Evolutionary conservation across 2,797 vertebrate species (phyloP).

Genomic region (Sylvia borin): DNA sequence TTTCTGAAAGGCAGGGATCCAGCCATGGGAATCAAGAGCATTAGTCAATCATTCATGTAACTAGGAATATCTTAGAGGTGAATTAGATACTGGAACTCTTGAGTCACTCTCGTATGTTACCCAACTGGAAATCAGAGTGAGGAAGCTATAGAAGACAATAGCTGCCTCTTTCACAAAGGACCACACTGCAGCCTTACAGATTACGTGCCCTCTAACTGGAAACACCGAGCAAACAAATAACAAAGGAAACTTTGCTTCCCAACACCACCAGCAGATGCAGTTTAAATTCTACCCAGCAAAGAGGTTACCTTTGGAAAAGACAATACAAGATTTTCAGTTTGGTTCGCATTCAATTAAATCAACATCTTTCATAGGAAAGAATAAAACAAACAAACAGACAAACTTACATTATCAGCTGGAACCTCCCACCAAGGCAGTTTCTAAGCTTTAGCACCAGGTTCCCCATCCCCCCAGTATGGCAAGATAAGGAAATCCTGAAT

Average conservation of each 20-base stretch:
- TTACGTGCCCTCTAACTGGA: background rate
- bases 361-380: background rate
- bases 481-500: conserved; percentile 61
- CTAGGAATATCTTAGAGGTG: background rate
- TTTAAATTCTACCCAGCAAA: background rate
- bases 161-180: background rate
- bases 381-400: background rate
- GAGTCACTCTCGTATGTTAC: background rate
- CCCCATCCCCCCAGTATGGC: background rate
- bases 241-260: conserved; percentile 4
- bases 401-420: background rate
- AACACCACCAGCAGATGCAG: background rate
- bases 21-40: background rate
- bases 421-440: background rate
- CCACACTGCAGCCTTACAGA: background rate
- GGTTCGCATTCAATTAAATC: background rate
- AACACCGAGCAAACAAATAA: conserved; percentile 12
- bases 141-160: background rate
- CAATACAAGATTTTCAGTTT: background rate
- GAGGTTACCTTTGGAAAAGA: background rate
- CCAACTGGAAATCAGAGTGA: background rate
- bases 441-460: background rate
- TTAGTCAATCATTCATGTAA: background rate
- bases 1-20: background rate
- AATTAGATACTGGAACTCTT: background rate